Evolutionary conservation across 2,113 vertebrate species (phyloP).

Genomic region (Nettapus auritus): DNA sequence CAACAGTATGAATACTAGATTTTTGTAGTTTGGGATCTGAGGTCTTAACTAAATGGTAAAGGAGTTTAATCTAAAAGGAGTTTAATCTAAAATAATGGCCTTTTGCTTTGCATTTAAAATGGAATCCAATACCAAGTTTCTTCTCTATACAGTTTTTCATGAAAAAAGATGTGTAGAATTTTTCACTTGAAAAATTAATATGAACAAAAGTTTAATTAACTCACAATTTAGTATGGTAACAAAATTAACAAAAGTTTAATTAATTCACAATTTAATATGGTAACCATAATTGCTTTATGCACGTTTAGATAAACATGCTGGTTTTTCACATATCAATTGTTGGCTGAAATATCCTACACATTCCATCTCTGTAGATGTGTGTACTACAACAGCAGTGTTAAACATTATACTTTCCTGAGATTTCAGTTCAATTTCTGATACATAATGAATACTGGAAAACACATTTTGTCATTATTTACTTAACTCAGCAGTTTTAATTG

Average conservation of each 20-base stretch:
- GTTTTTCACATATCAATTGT: background rate
- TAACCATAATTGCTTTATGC: background rate
- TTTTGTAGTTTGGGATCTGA: background rate
- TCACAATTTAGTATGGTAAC: background rate
- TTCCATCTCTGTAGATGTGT: background rate
- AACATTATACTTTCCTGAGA: background rate
- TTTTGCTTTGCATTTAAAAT: background rate
- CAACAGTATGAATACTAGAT: background rate
- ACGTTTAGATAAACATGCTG: background rate
- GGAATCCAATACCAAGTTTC: background rate
- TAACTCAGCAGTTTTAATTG: background rate
- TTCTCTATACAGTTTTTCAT: accelerated
- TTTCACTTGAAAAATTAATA: background rate
- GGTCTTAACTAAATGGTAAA: background rate
- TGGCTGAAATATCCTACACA: background rate
- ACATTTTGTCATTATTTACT: background rate
- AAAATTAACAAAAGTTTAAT: no score
- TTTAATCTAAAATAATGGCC: background rate
- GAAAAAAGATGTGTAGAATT: background rate
- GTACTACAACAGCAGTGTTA: background rate
- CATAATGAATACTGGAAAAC: background rate
- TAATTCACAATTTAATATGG: background rate
- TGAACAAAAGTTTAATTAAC: background rate
- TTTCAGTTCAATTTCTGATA: background rate
- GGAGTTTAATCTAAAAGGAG: background rate